These are phyloP conservation scores for Polypedilum pembai DNA, from an alignment of 1,140 invertebrate species.

Conservation along the genomic window DNA sequence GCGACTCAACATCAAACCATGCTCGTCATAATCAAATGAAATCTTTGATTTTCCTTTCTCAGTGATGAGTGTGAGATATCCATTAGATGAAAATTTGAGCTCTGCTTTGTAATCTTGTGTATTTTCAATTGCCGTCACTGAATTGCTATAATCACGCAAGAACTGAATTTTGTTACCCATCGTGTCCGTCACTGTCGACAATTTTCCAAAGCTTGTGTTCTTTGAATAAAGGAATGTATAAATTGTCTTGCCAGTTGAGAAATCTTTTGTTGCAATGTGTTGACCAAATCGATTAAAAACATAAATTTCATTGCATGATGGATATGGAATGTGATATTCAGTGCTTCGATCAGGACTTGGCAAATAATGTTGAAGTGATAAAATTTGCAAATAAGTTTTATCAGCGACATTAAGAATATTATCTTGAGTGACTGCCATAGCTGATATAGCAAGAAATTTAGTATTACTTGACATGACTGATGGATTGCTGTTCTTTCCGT, in stretches of 20 bases:
- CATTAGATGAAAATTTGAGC: slow-evolving; percentile 78
- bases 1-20: slow-evolving; percentile 69
- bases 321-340: slow-evolving; percentile 89
- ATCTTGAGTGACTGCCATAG: slow-evolving; percentile 86
- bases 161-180: slow-evolving; percentile 90
- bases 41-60: slow-evolving; percentile 74
- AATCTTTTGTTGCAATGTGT: slow-evolving; percentile 85
- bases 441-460: slow-evolving; percentile 83
- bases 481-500: slow-evolving; percentile 28
- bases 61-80: slow-evolving; percentile 72
- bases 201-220: slow-evolving; percentile 90
- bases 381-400: slow-evolving; percentile 75
- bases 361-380: slow-evolving; percentile 85
- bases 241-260: slow-evolving; percentile 82
- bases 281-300: slow-evolving; percentile 92
- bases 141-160: slow-evolving; percentile 79
- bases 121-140: slow-evolving; percentile 87
- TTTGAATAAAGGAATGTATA: slow-evolving; percentile 95
- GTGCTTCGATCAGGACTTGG: slow-evolving; percentile 81
- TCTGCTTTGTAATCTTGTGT: slow-evolving; percentile 87
- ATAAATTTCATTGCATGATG: slow-evolving; percentile 83
- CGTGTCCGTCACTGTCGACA: slow-evolving; percentile 85
- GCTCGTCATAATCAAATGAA: slow-evolving; percentile 75
- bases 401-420: slow-evolving; percentile 92
- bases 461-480: slow-evolving; percentile 83